These are phyloP conservation scores for Drosophila auraria DNA, from an alignment of 1,140 invertebrate genomes.

Conservation along the genomic window DNA sequence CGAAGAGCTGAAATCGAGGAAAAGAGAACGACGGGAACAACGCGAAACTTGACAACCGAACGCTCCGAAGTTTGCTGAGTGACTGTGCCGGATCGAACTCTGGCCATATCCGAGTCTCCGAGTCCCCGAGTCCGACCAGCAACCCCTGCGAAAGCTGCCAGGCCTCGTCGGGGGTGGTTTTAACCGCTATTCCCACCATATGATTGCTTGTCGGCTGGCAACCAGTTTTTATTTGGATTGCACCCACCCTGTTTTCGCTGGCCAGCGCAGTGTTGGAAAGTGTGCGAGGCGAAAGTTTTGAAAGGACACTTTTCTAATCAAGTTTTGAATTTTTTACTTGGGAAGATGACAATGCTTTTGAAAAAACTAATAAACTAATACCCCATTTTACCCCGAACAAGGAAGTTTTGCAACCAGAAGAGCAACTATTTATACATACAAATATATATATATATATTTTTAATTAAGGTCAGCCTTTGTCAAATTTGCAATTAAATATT, in stretches of 20 bases:
- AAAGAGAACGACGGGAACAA: constrained; percentile 62
- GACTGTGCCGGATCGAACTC: constrained; percentile 63
- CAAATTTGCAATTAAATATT: no score
- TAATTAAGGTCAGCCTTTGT: no score
- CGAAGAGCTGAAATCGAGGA: constrained; percentile 61
- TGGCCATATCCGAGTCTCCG: not conserved
- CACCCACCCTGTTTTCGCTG: constrained; percentile 15
- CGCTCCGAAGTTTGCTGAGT: constrained; percentile 76
- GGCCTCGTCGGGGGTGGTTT: constrained; percentile 25
- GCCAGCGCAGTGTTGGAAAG: constrained; percentile 10
- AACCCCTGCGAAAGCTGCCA: constrained; percentile 67
- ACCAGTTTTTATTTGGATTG: constrained; percentile 22
- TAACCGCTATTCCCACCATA: constrained; percentile 45
- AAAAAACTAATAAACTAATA: no score
- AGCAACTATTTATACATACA: no score
- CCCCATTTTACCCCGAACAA: no score
- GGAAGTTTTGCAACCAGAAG: no score
- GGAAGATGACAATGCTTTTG: no score
- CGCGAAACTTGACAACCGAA: constrained; percentile 67
- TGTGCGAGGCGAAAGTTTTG: not conserved
- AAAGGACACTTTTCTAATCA: no score
- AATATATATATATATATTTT: no score
- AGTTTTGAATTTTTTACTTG: no score
- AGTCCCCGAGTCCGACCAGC: constrained; percentile 6
- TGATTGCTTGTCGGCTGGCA: constrained; percentile 30